Percentiles rank a stretch among this genome's conserved stretches.
Conservation (phyloP, 2,888 invertebrate genomes). For the Lamellibrachia satsuma region DNA sequence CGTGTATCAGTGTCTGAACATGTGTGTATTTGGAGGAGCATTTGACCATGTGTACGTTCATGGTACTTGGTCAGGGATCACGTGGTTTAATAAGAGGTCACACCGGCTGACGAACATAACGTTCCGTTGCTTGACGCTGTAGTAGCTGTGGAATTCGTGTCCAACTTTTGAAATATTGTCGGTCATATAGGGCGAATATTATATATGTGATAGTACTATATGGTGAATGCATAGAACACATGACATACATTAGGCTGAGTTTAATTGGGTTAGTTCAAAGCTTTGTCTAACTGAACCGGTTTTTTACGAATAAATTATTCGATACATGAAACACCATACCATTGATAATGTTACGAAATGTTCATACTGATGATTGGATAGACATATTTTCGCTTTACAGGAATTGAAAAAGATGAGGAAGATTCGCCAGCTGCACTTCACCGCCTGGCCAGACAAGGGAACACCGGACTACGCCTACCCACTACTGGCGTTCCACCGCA, state of each 20-base stretch:
- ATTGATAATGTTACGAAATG: background rate
- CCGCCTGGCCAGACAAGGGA: background rate
- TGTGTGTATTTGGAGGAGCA: background rate
- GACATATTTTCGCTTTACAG: background rate
- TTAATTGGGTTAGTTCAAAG: background rate
- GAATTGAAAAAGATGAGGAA: background rate
- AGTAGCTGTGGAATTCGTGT: background rate
- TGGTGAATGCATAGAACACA: background rate
- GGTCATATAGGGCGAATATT: background rate
- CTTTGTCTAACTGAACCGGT: background rate
- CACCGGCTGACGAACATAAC: background rate
- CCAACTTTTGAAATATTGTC: background rate
- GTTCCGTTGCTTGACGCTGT: background rate
- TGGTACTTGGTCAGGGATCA: background rate
- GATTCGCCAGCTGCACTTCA: conserved; percentile 17
- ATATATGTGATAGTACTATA: no score
- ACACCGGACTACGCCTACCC: background rate
- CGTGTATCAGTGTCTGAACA: background rate
- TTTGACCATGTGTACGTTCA: background rate
- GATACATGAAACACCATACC: background rate
- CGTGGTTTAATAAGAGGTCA: background rate
- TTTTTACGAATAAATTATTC: background rate
- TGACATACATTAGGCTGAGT: background rate
- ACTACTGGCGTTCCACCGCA: background rate
- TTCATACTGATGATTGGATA: background rate